Evolutionary conservation across 2,113 vertebrate genomes (phyloP).

Genomic region (Polyodon spathula): DNA sequence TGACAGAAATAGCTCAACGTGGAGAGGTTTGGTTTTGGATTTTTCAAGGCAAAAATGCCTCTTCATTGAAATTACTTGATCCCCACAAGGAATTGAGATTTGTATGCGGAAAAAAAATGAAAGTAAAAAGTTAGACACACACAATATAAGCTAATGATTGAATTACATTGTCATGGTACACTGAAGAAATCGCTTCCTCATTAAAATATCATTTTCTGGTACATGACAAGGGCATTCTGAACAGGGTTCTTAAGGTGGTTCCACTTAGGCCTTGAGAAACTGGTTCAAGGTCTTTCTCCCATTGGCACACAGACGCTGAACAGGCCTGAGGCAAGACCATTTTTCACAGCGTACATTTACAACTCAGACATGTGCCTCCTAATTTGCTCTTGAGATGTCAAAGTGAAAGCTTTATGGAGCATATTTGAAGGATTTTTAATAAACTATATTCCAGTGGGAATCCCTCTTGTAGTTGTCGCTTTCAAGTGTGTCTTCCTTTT

Average conservation of each 20-base stretch:
- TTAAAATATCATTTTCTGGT: neutral
- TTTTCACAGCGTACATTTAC: constrained; percentile 31
- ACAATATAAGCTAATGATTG: neutral
- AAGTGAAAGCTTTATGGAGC: neutral
- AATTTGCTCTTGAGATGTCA: constrained; percentile 4
- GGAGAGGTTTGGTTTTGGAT: no score
- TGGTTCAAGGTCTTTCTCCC: constrained; percentile 34
- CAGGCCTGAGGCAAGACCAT: constrained; percentile 17
- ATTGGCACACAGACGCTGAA: constrained; percentile 10
- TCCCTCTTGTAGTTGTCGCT: neutral
- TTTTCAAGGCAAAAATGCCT: no score
- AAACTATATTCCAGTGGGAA: neutral
- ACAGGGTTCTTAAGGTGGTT: constrained; percentile 7
- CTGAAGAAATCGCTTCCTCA: constrained; percentile 16
- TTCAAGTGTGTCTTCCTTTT: no score
- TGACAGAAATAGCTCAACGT: no score
- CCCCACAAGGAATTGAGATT: no score
- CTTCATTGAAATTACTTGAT: no score
- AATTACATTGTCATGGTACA: neutral
- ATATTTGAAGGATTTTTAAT: neutral
- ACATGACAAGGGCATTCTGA: constrained; percentile 15
- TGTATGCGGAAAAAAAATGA: neutral
- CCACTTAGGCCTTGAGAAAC: constrained; percentile 13
- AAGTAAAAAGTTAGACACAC: neutral
- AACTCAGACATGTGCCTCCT: constrained; percentile 31